A percentile compares a stretch with the other conserved stretches of the same genome.
These are phyloP conservation scores for Falcunculus frontatus DNA, from an alignment of 2,113 vertebrate genomes.

Conservation along the genomic window DNA sequence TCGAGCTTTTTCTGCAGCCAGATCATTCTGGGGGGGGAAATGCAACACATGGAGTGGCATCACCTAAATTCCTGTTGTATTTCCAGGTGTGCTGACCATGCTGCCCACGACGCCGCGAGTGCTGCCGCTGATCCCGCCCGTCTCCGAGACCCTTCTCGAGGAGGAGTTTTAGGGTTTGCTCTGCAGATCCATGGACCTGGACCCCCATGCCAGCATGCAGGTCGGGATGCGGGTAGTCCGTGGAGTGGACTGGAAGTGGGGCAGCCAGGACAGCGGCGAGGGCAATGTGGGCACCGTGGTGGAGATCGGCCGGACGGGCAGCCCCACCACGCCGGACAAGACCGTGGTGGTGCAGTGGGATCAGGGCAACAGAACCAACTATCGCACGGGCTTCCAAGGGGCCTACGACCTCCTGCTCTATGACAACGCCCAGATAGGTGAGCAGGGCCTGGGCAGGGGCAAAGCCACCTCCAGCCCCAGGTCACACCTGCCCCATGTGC, in stretches of 20 bases:
- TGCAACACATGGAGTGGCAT: background rate
- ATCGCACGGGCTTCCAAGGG: constrained; percentile 94
- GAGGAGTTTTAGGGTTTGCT: background rate
- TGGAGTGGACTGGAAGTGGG: constrained; percentile 96
- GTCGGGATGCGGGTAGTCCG: constrained; percentile 97
- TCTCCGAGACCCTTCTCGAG: background rate
- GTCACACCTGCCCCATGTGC: rapidly evolving
- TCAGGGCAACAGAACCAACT: constrained; percentile 95
- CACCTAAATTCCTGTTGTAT: background rate
- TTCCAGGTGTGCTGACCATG: background rate
- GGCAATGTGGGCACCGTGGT: constrained; percentile 96
- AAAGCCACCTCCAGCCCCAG: too few relatives aligned
- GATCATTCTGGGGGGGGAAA: background rate
- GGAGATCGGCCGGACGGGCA: constrained; percentile 93
- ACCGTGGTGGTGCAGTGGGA: constrained; percentile 99
- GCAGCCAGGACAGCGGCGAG: constrained; percentile 92
- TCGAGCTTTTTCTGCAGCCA: background rate
- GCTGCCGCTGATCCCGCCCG: background rate
- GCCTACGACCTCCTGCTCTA: constrained; percentile 93
- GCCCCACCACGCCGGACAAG: constrained; percentile 94
- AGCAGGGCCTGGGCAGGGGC: background rate
- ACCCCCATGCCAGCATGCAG: constrained; percentile 86
- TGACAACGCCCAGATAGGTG: constrained; percentile 88
- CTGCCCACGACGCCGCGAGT: background rate
- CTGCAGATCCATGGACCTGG: constrained; percentile 58